phyloP scores from a whole-genome alignment of 37 sponge, comb jelly and placozoan species.

The Agelas oroides region DNA sequence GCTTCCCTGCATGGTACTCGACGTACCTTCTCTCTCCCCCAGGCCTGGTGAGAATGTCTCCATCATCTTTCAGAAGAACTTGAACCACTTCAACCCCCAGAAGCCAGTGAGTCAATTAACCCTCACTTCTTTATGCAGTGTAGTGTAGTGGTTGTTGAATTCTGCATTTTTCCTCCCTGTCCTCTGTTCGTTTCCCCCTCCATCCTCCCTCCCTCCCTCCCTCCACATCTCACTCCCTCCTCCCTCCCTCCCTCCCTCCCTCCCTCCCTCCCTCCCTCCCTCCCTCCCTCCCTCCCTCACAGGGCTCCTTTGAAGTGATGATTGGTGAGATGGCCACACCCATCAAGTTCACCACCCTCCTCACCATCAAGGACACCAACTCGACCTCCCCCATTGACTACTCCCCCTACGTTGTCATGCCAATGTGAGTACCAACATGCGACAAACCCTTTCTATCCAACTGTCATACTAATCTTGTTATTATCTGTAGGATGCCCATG shows the following conservation, averaged over 20 bases:
- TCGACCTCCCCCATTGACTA: slow-evolving; percentile 40
- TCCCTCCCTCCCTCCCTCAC: not conserved
- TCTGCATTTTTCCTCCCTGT: too few relatives aligned
- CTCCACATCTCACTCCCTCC: not conserved
- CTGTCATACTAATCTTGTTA: too few relatives aligned
- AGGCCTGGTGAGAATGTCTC: slow-evolving; percentile 43
- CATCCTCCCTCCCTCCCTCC: slow-evolving; percentile 4
- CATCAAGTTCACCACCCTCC: not conserved
- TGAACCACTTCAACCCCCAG: slow-evolving; percentile 72
- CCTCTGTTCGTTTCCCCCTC: not conserved
- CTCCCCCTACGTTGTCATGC: slow-evolving; percentile 17
- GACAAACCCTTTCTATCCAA: too few relatives aligned
- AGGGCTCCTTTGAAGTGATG: slow-evolving; percentile 44
- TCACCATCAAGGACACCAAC: slow-evolving; percentile 32
- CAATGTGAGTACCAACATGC: slow-evolving; percentile 25
- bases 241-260: too few relatives aligned
- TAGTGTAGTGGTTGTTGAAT: too few relatives aligned
- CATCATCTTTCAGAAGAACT: slow-evolving; percentile 87
- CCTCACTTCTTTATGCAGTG: not conserved
- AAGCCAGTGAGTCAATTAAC: slow-evolving; percentile 40
- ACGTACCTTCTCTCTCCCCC: not conserved
- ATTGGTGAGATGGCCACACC: not conserved
- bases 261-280: not conserved
- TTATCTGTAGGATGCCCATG: slow-evolving; percentile 14
- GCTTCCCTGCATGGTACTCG: too few relatives aligned